A percentile compares a stretch with the other conserved stretches of the same genome.
phyloP scores from a whole-genome alignment of 2,797 vertebrate genomes.

The Botia kubotai region DNA sequence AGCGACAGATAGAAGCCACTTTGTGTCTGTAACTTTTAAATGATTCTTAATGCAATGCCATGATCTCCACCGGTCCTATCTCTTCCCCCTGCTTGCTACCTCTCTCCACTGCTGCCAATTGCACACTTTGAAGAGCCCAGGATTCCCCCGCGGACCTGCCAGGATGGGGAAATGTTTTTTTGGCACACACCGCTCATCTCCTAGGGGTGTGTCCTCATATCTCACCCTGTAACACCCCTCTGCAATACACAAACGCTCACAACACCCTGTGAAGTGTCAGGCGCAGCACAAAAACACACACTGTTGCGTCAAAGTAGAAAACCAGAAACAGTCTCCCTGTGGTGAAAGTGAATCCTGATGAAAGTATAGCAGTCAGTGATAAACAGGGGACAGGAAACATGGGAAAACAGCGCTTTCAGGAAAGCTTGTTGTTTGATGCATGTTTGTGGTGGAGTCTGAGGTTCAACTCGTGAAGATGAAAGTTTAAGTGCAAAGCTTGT shows the following conservation, averaged over 20 bases:
- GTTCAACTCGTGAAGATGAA: conserved; percentile 13
- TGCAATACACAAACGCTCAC: conserved; percentile 20
- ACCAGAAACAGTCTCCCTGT: conserved; percentile 15
- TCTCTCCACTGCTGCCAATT: background rate
- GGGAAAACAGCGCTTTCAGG: conserved; percentile 19
- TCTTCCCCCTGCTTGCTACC: background rate
- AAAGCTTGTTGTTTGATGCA: conserved; percentile 41
- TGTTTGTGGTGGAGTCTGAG: conserved; percentile 18
- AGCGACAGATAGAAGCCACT: conserved; percentile 16
- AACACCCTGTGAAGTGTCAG: conserved; percentile 48
- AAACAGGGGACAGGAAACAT: conserved; percentile 14
- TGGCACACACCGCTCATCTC: conserved; percentile 26
- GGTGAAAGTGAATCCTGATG: conserved; percentile 39
- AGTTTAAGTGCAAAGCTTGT: conserved; percentile 30
- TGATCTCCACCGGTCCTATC: conserved; percentile 34
- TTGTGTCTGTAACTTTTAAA: conserved; percentile 47
- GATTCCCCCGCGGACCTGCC: conserved; percentile 50
- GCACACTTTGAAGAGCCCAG: conserved; percentile 46
- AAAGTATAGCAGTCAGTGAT: conserved; percentile 33
- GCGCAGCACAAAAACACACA: conserved; percentile 11
- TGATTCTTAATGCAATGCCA: conserved; percentile 47
- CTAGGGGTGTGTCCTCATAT: conserved; percentile 31
- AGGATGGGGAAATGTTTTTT: conserved; percentile 43
- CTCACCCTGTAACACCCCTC: conserved; percentile 35
- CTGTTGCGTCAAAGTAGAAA: conserved; percentile 43